A percentile compares a stretch with the other conserved stretches of the same genome.
Evolutionary conservation across 2,797 vertebrate genomes (phyloP).

Genomic region (Sebastes steindachneri): DNA sequence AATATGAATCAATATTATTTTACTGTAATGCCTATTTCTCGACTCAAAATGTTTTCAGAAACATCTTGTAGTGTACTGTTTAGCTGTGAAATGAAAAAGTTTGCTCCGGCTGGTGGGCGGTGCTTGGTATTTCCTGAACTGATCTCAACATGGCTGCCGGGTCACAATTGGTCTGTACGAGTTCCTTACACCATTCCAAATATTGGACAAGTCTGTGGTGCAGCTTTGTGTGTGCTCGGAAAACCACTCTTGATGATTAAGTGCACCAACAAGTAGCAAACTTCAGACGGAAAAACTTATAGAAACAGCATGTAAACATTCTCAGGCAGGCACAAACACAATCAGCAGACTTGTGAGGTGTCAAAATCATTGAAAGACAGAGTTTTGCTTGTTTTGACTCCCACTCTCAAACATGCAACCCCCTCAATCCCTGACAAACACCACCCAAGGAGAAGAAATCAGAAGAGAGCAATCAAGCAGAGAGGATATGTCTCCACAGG

Average conservation of each 20-base stretch:
- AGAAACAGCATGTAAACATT: conserved; percentile 29
- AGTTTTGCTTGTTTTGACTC: conserved; percentile 60
- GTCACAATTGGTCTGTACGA: not conserved
- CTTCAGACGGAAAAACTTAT: conserved; percentile 3
- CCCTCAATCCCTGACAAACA: conserved; percentile 51
- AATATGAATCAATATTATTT: no score
- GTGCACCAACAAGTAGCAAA: conserved; percentile 18
- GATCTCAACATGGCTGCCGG: no score
- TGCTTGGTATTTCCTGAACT: no score
- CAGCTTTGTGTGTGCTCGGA: not conserved
- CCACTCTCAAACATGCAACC: conserved; percentile 20
- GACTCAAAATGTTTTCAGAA: no score
- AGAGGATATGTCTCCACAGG: conserved; percentile 66
- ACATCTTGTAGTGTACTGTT: no score
- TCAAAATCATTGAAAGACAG: conserved; percentile 61
- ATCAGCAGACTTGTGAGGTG: conserved; percentile 53
- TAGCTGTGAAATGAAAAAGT: no score
- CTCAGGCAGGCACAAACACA: conserved; percentile 31
- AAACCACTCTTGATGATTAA: conserved; percentile 27
- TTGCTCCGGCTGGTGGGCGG: no score
- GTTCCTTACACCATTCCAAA: not conserved
- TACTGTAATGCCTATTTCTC: no score
- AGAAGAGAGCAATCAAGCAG: conserved; percentile 74
- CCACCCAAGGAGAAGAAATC: conserved; percentile 68
- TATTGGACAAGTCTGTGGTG: not conserved